Percentiles rank a stretch among this genome's conserved stretches.
These are phyloP conservation scores for Ephestia elutella DNA, from an alignment of 1,140 invertebrate species.

Conservation along the genomic window DNA sequence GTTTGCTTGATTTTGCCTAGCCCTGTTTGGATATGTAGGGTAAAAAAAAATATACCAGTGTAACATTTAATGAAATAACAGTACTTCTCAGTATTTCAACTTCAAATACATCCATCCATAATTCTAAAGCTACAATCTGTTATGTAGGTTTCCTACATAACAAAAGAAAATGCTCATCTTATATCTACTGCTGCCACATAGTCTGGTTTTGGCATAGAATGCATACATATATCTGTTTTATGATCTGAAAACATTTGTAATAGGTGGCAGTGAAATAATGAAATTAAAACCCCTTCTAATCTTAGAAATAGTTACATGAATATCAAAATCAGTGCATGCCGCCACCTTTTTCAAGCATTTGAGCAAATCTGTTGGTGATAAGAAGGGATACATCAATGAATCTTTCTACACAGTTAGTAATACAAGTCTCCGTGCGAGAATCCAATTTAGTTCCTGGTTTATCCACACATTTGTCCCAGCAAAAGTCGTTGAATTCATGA, in stretches of 20 bases:
- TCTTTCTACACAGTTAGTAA: constrained; percentile 94
- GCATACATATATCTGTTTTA: not conserved
- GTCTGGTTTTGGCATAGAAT: too few relatives aligned
- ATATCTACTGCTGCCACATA: not conserved
- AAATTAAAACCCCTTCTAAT: constrained; percentile 8
- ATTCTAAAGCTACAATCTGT: not conserved
- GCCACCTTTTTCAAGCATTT: constrained; percentile 82
- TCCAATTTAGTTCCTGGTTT: constrained; percentile 91
- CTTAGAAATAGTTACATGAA: constrained; percentile 4
- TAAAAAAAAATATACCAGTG: too few relatives aligned
- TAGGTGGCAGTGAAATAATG: not conserved
- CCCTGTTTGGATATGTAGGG: too few relatives aligned
- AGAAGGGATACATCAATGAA: constrained; percentile 94
- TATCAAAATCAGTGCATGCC: constrained; percentile 48
- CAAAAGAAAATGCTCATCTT: not conserved
- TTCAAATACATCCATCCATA: not conserved
- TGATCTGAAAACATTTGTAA: not conserved
- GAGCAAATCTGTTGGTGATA: constrained; percentile 89
- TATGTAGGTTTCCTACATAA: not conserved
- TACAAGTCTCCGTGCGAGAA: constrained; percentile 89
- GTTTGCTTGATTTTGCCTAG: too few relatives aligned
- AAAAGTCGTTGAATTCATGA: constrained; percentile 92
- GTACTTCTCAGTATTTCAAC: not conserved
- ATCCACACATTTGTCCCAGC: constrained; percentile 96
- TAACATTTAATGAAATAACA: not conserved